These are phyloP conservation scores for Plectus sambesii DNA, from an alignment of 1,140 invertebrate genomes.

Conservation along the genomic window DNA sequence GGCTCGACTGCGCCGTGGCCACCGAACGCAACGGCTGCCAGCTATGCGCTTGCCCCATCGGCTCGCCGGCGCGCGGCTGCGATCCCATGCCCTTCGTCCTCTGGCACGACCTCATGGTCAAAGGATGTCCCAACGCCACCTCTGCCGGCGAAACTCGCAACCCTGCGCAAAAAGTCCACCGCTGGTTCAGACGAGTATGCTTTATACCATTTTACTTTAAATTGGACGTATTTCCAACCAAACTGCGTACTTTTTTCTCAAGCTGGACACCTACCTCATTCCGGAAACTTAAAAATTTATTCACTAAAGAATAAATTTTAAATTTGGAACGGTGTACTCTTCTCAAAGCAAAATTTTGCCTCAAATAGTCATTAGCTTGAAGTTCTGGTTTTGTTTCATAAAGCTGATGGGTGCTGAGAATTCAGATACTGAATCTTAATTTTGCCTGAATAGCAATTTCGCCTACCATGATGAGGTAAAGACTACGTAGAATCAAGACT, in stretches of 20 bases:
- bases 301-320: too few species aligned
- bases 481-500: too few species aligned
- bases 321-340: too few species aligned
- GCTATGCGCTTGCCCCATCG: slow-evolving; percentile 44
- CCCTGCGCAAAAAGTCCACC: slow-evolving; percentile 45
- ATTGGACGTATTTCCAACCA: background rate
- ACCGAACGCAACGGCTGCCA: slow-evolving; percentile 44
- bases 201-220: slow-evolving; percentile 10
- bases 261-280: background rate
- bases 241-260: background rate
- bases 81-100: slow-evolving; percentile 44
- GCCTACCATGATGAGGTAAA: too few species aligned
- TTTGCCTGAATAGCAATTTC: too few species aligned
- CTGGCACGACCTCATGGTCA: slow-evolving; percentile 45
- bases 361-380: too few species aligned
- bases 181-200: slow-evolving; percentile 42
- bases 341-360: too few species aligned
- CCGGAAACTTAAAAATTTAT: background rate
- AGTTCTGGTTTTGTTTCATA: too few species aligned
- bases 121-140: slow-evolving; percentile 46
- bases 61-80: slow-evolving; percentile 44
- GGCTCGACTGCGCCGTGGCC: slow-evolving; percentile 44
- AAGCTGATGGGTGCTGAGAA: too few species aligned
- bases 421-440: too few species aligned
- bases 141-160: slow-evolving; percentile 44